Percentiles rank a stretch among this genome's conserved stretches.
Conservation (phyloP, 64 coral and sea anemone species). For the Montipora foliosa region DNA sequence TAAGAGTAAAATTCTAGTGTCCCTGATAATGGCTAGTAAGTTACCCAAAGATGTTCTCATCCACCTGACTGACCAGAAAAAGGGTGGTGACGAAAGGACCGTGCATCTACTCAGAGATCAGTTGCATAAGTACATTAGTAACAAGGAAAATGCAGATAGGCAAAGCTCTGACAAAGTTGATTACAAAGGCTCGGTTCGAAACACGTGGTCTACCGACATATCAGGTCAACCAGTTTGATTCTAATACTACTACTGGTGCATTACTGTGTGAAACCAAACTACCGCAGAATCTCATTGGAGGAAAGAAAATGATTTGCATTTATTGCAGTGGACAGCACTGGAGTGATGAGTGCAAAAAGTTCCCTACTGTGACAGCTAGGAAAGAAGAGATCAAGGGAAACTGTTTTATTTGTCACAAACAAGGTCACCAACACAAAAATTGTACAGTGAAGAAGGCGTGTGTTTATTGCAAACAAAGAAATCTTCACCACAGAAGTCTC, state of each 20-base stretch:
- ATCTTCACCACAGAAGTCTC: slow-evolving; percentile 31
- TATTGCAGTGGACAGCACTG: slow-evolving; percentile 9
- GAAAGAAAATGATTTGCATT: not conserved
- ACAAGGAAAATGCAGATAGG: not conserved
- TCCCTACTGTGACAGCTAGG: not conserved
- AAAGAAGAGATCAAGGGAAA: slow-evolving; percentile 25
- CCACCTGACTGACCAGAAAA: slow-evolving; percentile 48
- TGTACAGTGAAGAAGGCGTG: not conserved
- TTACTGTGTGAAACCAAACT: not conserved
- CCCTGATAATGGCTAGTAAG: slow-evolving; percentile 25
- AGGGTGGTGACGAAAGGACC: slow-evolving; percentile 18
- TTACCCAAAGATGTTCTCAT: slow-evolving; percentile 48
- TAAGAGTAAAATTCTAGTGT: not conserved
- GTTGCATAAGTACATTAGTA: slow-evolving; percentile 14
- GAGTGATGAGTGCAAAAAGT: not conserved
- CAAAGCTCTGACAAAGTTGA: not conserved
- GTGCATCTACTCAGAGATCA: slow-evolving; percentile 26
- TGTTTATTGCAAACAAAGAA: slow-evolving; percentile 7
- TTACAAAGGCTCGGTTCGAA: not conserved
- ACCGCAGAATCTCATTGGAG: not conserved
- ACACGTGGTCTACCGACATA: not conserved
- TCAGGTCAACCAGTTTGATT: not conserved
- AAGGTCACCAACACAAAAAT: not conserved
- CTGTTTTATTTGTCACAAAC: slow-evolving; percentile 14
- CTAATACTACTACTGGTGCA: slow-evolving; percentile 10